Evolutionary conservation across 2,797 vertebrate genomes (phyloP), one percentile per base, ranked within the genome.

Genomic region (Hoplostethus mediterraneus): DNA sequence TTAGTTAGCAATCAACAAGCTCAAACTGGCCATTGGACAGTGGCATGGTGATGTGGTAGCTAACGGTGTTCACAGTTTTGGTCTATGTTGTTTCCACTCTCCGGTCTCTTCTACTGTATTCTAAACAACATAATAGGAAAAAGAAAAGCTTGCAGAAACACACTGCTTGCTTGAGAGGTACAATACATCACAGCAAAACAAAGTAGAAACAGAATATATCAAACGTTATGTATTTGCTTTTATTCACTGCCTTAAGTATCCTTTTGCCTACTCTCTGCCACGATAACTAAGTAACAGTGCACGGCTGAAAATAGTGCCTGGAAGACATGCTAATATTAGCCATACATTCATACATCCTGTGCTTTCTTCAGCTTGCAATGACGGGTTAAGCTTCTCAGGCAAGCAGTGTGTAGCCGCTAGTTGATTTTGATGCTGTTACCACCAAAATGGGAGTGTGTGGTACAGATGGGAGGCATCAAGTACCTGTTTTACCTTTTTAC

Each of bases 291-390:
- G 65, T 51, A 51, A 53, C n/a, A 17, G 36, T 12, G 1, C n/a
- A 63, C 40, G 65, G 56, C 73, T 61, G 47, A 73, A 73, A 76
- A 65, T 30, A 61, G 54, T 63, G 12, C 3, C 28, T 17, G 17
- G 40, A 81, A 66, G 68, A 52, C 58, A 61, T 33, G 10, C 28
- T 71, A 61, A 75, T 71, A 75, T 73, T 82, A 79, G 63, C 75
- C 49, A 63, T 44, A 21, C 74, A 78, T 72, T 68, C 45, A 74
- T 72, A 66, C 45, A 74, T 58, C 48, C 25, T 36, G 13, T 9
- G 14, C 73, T 79, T 75, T 38, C 0, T 55, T 59, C 55, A 52
- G 36, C 63, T 66, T 65, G 70, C 44, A 84, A 75, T 33, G 31
- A 72, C 17, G 64, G 33, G 68, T 12, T 52, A 33, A 73, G 63